Percentiles rank a stretch among this genome's conserved stretches.
phyloP scores from a whole-genome alignment of 2,888 invertebrate species.

The Zele albiditarsus region DNA sequence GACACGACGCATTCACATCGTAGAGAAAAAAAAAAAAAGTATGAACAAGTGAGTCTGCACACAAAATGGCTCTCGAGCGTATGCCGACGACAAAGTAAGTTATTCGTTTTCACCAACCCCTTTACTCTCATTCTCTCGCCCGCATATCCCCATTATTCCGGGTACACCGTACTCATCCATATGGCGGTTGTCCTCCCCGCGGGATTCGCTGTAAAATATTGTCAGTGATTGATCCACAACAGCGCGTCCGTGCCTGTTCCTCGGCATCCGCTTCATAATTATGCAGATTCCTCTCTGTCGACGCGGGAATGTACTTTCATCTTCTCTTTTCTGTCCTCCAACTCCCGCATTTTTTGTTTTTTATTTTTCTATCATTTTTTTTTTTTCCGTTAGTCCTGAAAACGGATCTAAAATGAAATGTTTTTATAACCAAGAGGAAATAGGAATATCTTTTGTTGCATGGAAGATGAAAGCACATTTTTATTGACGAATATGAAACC shows the following conservation, averaged over 20 bases:
- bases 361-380: not conserved
- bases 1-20: not conserved
- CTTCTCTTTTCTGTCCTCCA: not conserved
- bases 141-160: not conserved
- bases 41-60: not conserved
- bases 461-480: constrained; percentile 23
- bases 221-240: constrained; percentile 61
- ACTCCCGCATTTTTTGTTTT: not conserved
- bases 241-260: constrained; percentile 31
- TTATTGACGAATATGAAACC: constrained; percentile 19
- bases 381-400: not conserved
- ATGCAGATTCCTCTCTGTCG: constrained; percentile 59
- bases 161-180: not conserved
- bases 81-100: constrained; percentile 50
- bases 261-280: constrained; percentile 59
- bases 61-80: constrained; percentile 31
- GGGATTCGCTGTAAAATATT: constrained; percentile 55
- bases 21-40: constrained; percentile 38
- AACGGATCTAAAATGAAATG: constrained; percentile 9
- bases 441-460: not conserved
- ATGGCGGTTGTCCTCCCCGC: not conserved
- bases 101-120: constrained; percentile 47
- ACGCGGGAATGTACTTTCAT: constrained; percentile 30
- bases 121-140: constrained; percentile 13
- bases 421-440: not conserved